Conservation (phyloP, 2,113 vertebrate species). For the Taxidea taxus region DNA sequence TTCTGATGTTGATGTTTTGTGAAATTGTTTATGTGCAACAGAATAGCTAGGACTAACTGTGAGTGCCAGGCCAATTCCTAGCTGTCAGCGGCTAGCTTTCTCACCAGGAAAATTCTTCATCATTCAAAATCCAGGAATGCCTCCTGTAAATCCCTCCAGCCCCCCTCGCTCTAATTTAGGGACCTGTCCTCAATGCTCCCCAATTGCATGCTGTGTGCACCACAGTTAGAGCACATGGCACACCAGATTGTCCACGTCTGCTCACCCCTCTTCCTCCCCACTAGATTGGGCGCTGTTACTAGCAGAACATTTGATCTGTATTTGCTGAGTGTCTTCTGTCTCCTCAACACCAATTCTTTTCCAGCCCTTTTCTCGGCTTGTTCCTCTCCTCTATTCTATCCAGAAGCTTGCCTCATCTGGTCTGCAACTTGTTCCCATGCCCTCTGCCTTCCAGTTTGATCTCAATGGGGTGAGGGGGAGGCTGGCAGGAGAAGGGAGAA, state of each 20-base stretch:
- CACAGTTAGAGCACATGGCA: accelerated
- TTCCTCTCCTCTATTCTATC: not conserved
- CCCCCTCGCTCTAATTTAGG: not conserved
- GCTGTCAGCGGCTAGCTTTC: not conserved
- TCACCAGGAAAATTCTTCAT: not conserved
- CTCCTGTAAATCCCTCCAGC: not conserved
- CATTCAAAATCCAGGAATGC: not conserved
- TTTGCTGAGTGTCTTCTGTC: not conserved
- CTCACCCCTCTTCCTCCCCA: not conserved
- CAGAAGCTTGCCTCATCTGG: not conserved
- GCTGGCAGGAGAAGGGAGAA: not conserved
- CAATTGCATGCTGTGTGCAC: accelerated
- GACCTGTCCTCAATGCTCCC: accelerated
- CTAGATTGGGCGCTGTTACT: not conserved
- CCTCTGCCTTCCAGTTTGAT: not conserved
- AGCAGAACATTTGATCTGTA: not conserved
- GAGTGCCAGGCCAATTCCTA: not conserved
- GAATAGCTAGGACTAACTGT: not conserved
- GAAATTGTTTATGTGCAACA: not conserved
- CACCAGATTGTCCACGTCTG: not conserved
- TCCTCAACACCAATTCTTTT: not conserved
- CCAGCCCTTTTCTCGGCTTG: not conserved
- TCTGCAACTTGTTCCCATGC: no score
- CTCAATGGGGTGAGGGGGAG: not conserved
- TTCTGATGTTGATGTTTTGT: not conserved